Conservation (phyloP, 53 echinoderm and acorn worm genomes). For the Paracentrotus lividus region DNA sequence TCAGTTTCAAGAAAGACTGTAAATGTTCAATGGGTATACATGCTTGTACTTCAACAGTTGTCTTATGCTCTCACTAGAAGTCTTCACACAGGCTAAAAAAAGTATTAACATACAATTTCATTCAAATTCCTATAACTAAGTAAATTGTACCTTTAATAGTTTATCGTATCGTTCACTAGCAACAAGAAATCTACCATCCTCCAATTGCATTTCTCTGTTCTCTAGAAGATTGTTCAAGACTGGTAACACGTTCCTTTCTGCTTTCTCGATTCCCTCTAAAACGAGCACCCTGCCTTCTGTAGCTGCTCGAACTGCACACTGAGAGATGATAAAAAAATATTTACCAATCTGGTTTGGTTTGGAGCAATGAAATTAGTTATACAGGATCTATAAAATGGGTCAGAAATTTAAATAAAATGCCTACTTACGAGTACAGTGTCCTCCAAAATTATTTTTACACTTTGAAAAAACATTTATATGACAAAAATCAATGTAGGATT, state of each 20-base stretch:
- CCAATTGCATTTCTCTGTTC: conserved; percentile 98
- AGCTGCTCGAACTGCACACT: conserved; percentile 98
- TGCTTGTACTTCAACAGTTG: no score
- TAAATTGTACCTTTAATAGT: conserved; percentile 82
- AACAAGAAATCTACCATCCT: conserved; percentile 94
- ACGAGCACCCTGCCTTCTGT: conserved; percentile 91
- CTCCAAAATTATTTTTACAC: no score
- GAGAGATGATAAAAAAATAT: conserved; percentile 13
- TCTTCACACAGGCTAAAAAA: neutral
- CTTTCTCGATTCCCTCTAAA: conserved; percentile 96
- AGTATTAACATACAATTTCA: neutral
- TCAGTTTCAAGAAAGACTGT: no score
- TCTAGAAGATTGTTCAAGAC: conserved; percentile 98
- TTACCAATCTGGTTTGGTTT: neutral
- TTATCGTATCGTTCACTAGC: conserved; percentile 98
- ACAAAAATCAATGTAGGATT: no score
- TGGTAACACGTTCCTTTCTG: conserved; percentile 96
- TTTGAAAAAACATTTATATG: no score
- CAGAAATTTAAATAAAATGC: no score
- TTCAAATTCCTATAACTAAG: neutral
- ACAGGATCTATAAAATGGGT: no score
- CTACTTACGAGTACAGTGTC: no score
- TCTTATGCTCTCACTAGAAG: neutral
- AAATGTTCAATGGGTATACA: no score
- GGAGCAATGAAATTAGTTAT: neutral